Evolutionary conservation across 2,888 invertebrate species (phyloP).

Genomic region (Thymelicus acteon): DNA sequence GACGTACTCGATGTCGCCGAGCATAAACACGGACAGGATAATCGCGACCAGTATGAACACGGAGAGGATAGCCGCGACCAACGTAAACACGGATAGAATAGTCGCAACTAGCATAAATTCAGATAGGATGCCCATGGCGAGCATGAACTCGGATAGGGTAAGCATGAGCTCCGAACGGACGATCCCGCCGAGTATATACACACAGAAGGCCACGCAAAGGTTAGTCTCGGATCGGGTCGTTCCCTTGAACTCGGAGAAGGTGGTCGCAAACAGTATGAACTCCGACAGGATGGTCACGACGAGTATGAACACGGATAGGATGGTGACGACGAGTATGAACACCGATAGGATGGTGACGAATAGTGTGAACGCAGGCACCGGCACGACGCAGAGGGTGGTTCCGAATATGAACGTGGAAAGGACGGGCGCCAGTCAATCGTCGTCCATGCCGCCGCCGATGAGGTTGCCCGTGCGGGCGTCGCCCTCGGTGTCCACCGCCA

Average conservation of each 20-base stretch:
- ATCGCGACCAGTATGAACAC: conserved; percentile 38
- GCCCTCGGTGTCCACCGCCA: conserved; percentile 68
- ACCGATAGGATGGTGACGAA: conserved; percentile 10
- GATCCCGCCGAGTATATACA: conserved; percentile 12
- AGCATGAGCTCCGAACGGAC: conserved; percentile 25
- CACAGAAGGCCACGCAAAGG: conserved; percentile 5
- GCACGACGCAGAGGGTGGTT: too few species aligned
- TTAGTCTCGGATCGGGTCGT: conserved; percentile 2
- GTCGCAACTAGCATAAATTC: background rate
- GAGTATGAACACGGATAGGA: conserved; percentile 35
- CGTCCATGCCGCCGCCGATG: conserved; percentile 71
- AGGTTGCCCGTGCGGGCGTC: conserved; percentile 63
- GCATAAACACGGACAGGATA: conserved; percentile 38
- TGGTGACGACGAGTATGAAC: conserved; percentile 34
- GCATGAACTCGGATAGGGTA: conserved; percentile 10
- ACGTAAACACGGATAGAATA: conserved; percentile 4
- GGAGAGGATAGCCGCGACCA: conserved; percentile 24
- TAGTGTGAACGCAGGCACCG: background rate
- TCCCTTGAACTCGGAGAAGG: conserved; percentile 38
- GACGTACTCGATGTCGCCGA: conserved; percentile 46
- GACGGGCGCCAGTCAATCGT: conserved; percentile 41
- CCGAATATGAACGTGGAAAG: background rate
- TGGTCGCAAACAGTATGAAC: conserved; percentile 35
- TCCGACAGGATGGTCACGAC: background rate
- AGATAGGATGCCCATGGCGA: background rate